Conservation (phyloP, 2,888 invertebrate genomes). For the Sabatieria punctata region DNA sequence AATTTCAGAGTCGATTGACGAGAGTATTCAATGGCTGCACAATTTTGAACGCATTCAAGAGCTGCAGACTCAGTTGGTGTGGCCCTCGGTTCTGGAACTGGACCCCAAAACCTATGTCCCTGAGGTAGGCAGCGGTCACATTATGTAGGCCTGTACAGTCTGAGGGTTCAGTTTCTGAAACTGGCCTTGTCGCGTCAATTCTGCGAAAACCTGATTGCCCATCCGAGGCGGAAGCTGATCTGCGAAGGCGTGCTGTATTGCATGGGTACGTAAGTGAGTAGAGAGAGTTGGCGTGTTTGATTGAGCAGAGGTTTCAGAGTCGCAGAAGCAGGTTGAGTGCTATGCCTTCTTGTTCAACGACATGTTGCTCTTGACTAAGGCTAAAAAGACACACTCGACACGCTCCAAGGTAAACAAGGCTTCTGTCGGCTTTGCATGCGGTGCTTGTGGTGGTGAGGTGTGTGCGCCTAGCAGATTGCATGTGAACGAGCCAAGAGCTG, state of each 20-base stretch:
- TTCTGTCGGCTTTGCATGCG: no score
- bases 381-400: no score
- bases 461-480: no score
- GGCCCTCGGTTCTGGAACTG: slow-evolving; percentile 45
- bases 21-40: slow-evolving; percentile 48
- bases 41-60: slow-evolving; percentile 47
- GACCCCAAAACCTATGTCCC: slow-evolving; percentile 44
- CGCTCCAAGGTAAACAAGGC: no score
- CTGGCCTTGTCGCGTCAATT: slow-evolving; percentile 43
- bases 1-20: slow-evolving; percentile 44
- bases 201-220: slow-evolving; percentile 44
- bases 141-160: neutral
- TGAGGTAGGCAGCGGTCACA: slow-evolving; percentile 31
- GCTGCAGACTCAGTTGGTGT: slow-evolving; percentile 45
- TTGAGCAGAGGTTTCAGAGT: neutral
- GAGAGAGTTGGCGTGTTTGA: neutral
- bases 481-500: no score
- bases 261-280: slow-evolving; percentile 27
- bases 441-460: no score
- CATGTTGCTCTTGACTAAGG: slow-evolving; percentile 44
- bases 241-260: slow-evolving; percentile 38
- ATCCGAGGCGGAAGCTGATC: slow-evolving; percentile 37
- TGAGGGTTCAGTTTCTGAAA: slow-evolving; percentile 39
- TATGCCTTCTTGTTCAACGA: slow-evolving; percentile 47
- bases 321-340: slow-evolving; percentile 34